phyloP scores from a whole-genome alignment of 1,140 invertebrate genomes.

The Dryas iulia region DNA sequence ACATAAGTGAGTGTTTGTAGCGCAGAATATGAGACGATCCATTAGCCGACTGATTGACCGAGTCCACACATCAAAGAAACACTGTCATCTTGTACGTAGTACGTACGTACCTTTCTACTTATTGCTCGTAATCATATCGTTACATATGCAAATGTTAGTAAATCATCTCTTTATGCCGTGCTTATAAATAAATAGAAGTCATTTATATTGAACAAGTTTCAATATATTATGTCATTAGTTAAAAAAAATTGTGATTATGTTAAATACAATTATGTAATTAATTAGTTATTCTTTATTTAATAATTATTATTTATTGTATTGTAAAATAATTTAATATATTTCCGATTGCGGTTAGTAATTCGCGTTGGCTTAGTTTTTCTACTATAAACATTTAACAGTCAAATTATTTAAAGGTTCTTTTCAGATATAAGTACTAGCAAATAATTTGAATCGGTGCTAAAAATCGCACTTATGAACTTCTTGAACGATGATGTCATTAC shows the following conservation, averaged over 20 bases:
- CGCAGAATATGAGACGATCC: constrained; percentile 2
- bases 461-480: constrained; percentile 49
- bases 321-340: not conserved
- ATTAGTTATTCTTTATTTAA: too few species aligned
- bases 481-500: constrained; percentile 55
- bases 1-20: not conserved
- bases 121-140: too few species aligned
- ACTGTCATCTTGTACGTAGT: constrained; percentile 17
- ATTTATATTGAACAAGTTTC: too few species aligned
- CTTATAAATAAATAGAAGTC: not conserved
- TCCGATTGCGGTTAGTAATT: not conserved
- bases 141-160: not conserved
- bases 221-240: too few species aligned
- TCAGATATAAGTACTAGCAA: not conserved
- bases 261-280: not conserved
- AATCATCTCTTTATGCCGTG: not conserved
- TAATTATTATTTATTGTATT: too few species aligned
- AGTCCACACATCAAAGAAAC: constrained; percentile 27
- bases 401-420: not conserved
- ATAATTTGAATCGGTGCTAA: constrained; percentile 41
- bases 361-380: not conserved
- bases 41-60: constrained; percentile 10
- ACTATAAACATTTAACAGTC: not conserved
- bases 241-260: not conserved
- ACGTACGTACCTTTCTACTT: not conserved